Percentiles rank a stretch among this genome's conserved stretches.
Conservation (phyloP, 2,113 vertebrate species). For the Arenaria interpres region DNA sequence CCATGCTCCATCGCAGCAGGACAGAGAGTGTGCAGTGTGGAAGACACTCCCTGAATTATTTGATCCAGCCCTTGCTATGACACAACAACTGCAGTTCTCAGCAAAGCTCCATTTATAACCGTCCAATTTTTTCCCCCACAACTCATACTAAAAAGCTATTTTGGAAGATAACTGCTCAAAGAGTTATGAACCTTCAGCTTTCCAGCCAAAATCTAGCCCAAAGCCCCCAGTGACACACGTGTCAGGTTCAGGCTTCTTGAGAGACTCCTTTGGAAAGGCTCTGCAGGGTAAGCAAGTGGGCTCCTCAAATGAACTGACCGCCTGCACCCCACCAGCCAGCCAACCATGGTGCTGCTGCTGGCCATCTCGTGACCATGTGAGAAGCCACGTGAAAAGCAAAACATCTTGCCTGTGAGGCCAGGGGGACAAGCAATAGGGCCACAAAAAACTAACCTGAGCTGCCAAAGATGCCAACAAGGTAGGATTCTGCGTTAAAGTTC, state of each 20-base stretch:
- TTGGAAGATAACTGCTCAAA: background rate
- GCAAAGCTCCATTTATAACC: background rate
- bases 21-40: accelerated
- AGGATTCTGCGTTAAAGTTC: background rate
- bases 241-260: background rate
- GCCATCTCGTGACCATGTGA: background rate
- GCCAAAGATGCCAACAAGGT: background rate
- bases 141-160: background rate
- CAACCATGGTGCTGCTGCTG: background rate
- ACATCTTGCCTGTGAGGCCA: background rate
- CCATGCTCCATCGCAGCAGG: background rate
- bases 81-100: background rate
- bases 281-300: background rate
- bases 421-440: background rate
- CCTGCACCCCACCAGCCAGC: background rate
- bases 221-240: background rate
- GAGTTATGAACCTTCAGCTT: background rate
- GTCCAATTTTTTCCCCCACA: background rate
- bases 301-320: accelerated
- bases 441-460: background rate
- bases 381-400: background rate
- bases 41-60: background rate
- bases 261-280: background rate
- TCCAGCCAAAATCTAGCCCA: background rate
- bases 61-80: background rate